Percentiles rank a stretch among this genome's conserved stretches.
Conservation (phyloP, 2,888 invertebrate species). For the Dynastes grantii region DNA sequence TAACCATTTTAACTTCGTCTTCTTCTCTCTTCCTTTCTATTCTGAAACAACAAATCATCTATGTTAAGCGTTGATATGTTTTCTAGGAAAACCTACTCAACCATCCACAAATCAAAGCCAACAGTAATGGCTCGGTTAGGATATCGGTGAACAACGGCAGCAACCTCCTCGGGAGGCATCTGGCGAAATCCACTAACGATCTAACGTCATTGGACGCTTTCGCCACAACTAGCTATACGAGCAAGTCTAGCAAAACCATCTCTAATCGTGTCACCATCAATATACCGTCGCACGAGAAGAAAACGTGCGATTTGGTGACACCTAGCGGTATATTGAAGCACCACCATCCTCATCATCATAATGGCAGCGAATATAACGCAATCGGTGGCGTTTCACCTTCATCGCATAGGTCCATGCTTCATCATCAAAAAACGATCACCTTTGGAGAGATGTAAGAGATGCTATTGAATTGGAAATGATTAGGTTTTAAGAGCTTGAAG, state of each 20-base stretch:
- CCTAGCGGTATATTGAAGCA: conserved; percentile 74
- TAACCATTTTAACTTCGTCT: too few species aligned
- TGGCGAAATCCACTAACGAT: conserved; percentile 67
- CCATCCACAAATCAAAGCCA: conserved; percentile 64
- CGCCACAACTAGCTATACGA: conserved; percentile 49
- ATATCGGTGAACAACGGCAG: conserved; percentile 65
- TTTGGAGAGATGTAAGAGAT: conserved; percentile 71
- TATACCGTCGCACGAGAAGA: conserved; percentile 61
- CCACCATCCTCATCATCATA: conserved; percentile 52
- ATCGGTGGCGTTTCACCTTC: conserved; percentile 52
- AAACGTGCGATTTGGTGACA: conserved; percentile 60
- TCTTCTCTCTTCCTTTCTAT: too few species aligned
- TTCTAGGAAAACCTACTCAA: conserved; percentile 67
- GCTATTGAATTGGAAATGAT: conserved; percentile 4
- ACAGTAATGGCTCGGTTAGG: conserved; percentile 68
- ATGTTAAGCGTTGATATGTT: neutral
- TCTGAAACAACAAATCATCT: too few species aligned
- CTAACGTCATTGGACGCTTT: conserved; percentile 59
- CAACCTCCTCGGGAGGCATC: conserved; percentile 61
- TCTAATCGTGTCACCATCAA: conserved; percentile 67
- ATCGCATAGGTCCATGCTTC: conserved; percentile 64
- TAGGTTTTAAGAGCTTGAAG: too few species aligned
- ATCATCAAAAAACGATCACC: conserved; percentile 70
- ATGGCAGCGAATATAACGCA: conserved; percentile 59
- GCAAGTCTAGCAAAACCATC: conserved; percentile 52